A percentile compares a stretch with the other conserved stretches of the same genome.
Conservation (phyloP, 2,797 vertebrate genomes). For the Eremophila alpestris region DNA sequence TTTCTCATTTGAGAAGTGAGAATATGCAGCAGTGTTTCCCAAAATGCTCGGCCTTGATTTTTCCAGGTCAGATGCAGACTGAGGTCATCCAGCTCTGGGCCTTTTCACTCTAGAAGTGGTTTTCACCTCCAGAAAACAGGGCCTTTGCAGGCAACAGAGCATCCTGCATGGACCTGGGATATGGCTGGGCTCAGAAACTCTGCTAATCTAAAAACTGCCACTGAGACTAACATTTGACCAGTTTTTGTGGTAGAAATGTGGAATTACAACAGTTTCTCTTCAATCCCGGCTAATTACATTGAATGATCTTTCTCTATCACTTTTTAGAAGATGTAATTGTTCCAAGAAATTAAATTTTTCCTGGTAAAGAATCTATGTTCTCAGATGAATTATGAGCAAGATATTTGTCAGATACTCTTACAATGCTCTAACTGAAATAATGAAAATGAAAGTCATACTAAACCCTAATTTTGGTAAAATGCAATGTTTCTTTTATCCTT, state of each 20-base stretch:
- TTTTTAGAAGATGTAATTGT: neutral
- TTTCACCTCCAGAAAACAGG: neutral
- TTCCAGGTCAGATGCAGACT: neutral
- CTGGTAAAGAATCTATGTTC: neutral
- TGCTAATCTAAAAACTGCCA: neutral
- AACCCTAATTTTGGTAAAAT: neutral
- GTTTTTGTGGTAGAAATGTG: neutral
- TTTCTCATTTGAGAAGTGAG: neutral
- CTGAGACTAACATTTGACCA: neutral
- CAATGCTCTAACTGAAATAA: neutral
- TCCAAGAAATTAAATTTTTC: neutral
- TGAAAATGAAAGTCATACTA: neutral
- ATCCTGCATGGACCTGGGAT: neutral
- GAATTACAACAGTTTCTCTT: neutral
- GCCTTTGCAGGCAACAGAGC: accelerated
- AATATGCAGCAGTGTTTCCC: neutral
- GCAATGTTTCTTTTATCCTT: neutral
- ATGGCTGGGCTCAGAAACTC: neutral
- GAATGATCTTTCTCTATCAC: neutral
- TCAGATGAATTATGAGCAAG: neutral
- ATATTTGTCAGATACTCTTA: neutral
- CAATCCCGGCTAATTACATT: neutral
- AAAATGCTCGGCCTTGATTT: neutral
- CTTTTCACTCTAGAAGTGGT: neutral
- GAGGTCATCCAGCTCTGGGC: neutral